phyloP scores from a whole-genome alignment of 2,113 vertebrate species.

The Colistium nudipinnis region DNA sequence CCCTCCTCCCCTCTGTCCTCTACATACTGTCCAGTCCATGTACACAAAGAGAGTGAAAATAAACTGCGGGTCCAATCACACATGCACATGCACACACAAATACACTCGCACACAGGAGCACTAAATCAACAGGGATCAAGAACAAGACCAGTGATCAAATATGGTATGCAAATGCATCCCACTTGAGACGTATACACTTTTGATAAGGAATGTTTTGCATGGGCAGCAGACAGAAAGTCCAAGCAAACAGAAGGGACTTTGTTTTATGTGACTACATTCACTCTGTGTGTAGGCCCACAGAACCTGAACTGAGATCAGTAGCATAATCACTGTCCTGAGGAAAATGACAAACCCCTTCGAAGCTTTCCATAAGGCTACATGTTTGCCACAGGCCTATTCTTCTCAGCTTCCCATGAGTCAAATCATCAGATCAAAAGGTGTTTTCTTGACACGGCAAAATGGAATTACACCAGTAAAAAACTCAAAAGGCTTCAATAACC shows the following conservation, averaged over 20 bases:
- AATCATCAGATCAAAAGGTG: conserved; percentile 52
- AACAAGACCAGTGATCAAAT: conserved; percentile 63
- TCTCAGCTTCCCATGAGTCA: conserved; percentile 56
- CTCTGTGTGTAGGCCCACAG: conserved; percentile 14
- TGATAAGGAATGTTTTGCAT: conserved; percentile 48
- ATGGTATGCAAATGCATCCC: conserved; percentile 59
- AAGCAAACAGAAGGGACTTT: conserved; percentile 46
- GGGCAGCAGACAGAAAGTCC: conserved; percentile 28
- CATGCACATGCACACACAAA: conserved; percentile 40
- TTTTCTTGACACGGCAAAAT: conserved; percentile 56
- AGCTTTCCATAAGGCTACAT: conserved; percentile 37
- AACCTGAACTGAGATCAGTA: conserved; percentile 11
- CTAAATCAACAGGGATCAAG: conserved; percentile 69
- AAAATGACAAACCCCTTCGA: conserved; percentile 26
- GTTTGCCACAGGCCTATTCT: conserved; percentile 42
- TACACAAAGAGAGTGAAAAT: conserved; percentile 78
- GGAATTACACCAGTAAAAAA: conserved; percentile 51
- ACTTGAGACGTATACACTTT: conserved; percentile 56
- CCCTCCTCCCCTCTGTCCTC: conserved; percentile 66
- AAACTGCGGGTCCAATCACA: conserved; percentile 62
- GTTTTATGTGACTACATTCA: conserved; percentile 42
- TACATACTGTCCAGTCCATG: conserved; percentile 69
- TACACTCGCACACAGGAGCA: conserved; percentile 19
- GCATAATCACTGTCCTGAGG: conserved; percentile 26
- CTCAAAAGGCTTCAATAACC: conserved; percentile 54